Percentiles rank a stretch among this genome's conserved stretches.
phyloP scores from a whole-genome alignment of 2,888 invertebrate species.

The Drosophila borborema region DNA sequence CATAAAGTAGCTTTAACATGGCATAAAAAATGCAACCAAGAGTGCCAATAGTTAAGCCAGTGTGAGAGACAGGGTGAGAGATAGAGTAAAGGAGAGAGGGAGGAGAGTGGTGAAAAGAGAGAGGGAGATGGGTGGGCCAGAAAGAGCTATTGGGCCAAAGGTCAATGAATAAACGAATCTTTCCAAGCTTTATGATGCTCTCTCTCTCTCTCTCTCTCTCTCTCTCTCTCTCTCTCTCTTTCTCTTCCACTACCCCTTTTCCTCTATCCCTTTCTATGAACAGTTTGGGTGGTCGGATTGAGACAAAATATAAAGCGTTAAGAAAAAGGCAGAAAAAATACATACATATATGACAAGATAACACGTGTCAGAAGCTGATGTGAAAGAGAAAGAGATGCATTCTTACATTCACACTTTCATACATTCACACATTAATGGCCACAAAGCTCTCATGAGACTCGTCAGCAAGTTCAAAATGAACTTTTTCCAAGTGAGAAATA shows the following conservation, averaged over 20 bases:
- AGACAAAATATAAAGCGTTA: conserved; percentile 27
- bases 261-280: not conserved
- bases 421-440: too few relatives aligned
- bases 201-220: not conserved
- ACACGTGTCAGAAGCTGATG: conserved; percentile 11
- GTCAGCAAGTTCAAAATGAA: not conserved
- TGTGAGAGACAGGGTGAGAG: not conserved
- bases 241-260: too few relatives aligned
- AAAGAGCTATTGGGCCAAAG: not conserved
- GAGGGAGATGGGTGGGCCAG: not conserved
- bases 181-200: not conserved
- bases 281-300: conserved; percentile 49
- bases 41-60: conserved; percentile 63
- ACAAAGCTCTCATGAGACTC: not conserved
- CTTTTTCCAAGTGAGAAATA: not conserved
- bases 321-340: conserved; percentile 28
- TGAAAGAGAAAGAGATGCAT: not conserved
- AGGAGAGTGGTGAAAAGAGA: not conserved
- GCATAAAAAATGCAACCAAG: conserved; percentile 77
- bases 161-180: conserved; percentile 46
- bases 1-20: conserved; percentile 80
- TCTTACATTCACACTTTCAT: not conserved
- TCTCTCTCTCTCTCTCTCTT: not conserved
- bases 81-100: not conserved
- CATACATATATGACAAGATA: conserved; percentile 47